These are phyloP conservation scores for Pseudomyrmex sp. DNA, from an alignment of 1,140 invertebrate genomes.

Conservation along the genomic window DNA sequence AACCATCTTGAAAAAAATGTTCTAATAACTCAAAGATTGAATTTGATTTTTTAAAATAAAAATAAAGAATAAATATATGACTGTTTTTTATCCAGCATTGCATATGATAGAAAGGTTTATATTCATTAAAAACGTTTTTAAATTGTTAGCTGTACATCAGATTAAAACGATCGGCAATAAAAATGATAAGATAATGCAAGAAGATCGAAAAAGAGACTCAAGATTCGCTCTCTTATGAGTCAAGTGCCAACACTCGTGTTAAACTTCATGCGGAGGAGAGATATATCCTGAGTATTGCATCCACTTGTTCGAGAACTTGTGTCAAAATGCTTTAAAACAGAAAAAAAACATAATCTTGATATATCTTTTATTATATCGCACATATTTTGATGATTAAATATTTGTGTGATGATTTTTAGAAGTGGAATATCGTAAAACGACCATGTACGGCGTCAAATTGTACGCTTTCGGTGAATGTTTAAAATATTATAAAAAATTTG, in stretches of 20 bases:
- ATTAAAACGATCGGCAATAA: slow-evolving; percentile 36
- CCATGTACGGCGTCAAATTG: no score
- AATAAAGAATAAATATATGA: not conserved
- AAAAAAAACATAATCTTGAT: slow-evolving; percentile 11
- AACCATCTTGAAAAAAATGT: not conserved
- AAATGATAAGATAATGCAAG: slow-evolving; percentile 32
- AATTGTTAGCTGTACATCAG: not conserved
- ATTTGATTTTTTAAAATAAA: not conserved
- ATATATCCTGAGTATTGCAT: slow-evolving; percentile 12
- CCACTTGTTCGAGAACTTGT: not conserved
- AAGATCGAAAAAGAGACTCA: slow-evolving; percentile 25
- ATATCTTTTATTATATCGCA: not conserved
- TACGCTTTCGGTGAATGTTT: slow-evolving; percentile 28
- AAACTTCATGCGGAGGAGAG: slow-evolving; percentile 31
- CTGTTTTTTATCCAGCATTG: not conserved
- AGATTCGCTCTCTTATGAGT: slow-evolving; percentile 41
- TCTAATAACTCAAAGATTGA: slow-evolving; percentile 9
- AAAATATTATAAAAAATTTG: slow-evolving; percentile 55
- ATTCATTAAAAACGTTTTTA: not conserved
- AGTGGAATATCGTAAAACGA: no score
- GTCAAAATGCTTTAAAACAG: slow-evolving; percentile 18
- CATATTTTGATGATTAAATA: not conserved
- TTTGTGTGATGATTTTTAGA: no score
- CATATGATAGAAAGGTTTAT: not conserved
- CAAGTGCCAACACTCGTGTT: slow-evolving; percentile 47